Percentiles rank a stretch among this genome's conserved stretches.
Evolutionary conservation across 2,797 vertebrate genomes (phyloP).

Genomic region (Loris lydekkerianus): DNA sequence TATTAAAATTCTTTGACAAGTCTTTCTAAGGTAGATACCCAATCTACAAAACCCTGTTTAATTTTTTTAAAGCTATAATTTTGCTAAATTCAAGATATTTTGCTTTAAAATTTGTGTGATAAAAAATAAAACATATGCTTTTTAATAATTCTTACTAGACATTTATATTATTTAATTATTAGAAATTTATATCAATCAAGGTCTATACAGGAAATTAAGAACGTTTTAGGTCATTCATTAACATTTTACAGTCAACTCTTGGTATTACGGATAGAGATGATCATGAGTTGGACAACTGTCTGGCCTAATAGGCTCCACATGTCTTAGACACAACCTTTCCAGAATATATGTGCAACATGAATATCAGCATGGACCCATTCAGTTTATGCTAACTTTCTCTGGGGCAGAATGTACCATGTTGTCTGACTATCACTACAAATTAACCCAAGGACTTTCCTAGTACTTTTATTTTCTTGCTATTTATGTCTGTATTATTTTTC

Average conservation of each 20-base stretch:
- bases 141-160: background rate
- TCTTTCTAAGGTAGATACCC: background rate
- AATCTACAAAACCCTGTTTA: background rate
- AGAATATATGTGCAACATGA: background rate
- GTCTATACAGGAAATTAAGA: background rate
- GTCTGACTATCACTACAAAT: background rate
- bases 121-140: conserved; percentile 9
- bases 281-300: background rate
- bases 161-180: conserved; percentile 28
- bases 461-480: background rate
- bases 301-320: background rate
- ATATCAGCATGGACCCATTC: background rate
- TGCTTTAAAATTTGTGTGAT: conserved; percentile 19
- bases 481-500: background rate
- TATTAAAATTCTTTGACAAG: background rate
- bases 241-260: background rate
- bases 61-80: background rate
- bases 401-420: rapidly evolving
- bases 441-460: background rate
- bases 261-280: background rate
- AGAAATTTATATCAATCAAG: background rate
- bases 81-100: background rate
- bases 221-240: background rate
- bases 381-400: background rate
- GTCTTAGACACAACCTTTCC: background rate